A percentile compares a stretch with the other conserved stretches of the same genome.
phyloP scores from a whole-genome alignment of 1,140 invertebrate genomes.

The Panonychus citri region DNA sequence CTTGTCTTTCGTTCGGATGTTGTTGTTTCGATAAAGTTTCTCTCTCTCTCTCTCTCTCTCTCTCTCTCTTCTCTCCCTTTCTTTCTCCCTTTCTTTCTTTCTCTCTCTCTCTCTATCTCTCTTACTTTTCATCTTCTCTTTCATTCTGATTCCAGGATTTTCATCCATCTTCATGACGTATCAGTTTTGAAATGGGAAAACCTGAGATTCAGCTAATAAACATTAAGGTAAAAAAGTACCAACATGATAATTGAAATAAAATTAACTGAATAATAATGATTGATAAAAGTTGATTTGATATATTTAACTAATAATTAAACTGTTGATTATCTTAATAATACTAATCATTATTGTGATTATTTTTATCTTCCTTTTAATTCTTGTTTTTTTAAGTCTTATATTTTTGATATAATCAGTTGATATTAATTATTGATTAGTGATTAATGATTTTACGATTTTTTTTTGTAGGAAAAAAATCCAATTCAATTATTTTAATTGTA shows the following conservation, averaged over 20 bases:
- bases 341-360: too few species aligned
- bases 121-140: neutral
- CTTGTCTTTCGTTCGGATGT: neutral
- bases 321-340: too few species aligned
- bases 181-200: neutral
- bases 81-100: neutral
- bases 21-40: neutral
- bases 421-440: too few species aligned
- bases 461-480: too few species aligned
- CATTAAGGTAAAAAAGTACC: neutral
- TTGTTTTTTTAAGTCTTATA: too few species aligned
- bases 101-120: neutral
- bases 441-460: too few species aligned
- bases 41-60: neutral
- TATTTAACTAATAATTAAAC: too few species aligned
- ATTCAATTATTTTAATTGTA: too few species aligned
- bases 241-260: neutral
- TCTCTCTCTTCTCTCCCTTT: neutral
- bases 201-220: neutral
- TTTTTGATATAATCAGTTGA: too few species aligned
- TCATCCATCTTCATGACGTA: too few species aligned
- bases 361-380: too few species aligned
- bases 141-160: neutral
- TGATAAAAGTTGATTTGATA: too few species aligned
- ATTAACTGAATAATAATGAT: neutral